Base-by-base conservation (phyloP, 2,797 vertebrate species). In the Epinephelus malabaricus region DNA sequence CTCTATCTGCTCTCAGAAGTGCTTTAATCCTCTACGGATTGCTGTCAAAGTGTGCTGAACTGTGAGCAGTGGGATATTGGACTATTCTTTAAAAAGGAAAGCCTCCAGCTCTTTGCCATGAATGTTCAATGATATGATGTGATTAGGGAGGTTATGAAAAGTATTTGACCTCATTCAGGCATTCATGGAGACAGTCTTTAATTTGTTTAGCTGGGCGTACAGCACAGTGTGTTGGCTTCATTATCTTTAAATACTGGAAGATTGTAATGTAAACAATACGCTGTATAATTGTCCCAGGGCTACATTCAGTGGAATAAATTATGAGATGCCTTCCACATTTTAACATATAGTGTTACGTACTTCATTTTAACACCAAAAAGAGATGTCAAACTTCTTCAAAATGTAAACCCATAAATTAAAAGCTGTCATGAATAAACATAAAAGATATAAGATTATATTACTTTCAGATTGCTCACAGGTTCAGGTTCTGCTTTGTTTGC, bases 31-130 rank as follows among this genome's bases (percentile, higher is more conserved):
- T 63, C 59, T 6, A 3, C 43, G 59, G 70, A 79, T 63, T 7
- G 38, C 73, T 74, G 54, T 81, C 63, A 55, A 25, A 60, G 21
- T 50, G 63, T n/a, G 51, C 72, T 56, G n/a, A 72, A 65, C 64
- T 58, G 19, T 75, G 58, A 50, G 74, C 62, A 30, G 49, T 34
- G 46, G 23, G 56, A 65, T 55, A 61, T 45, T 72, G 12, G 60
- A 63, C 56, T 61, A 21, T 76, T 64, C 51, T 46, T 69, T 30
- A 40, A 70, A 78, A 53, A 50, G 53, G 38, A 73, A 69, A 59
- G 54, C 76, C 73, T 87, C 59, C 45, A 68, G 80, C 64, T 65
- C n/a, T 69, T 79, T 84, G 64, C 50, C 50, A 72, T 69, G 40
- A 75, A 79, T 73, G 51, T 72, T 66, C 23, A 63, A 72, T 70